Evolutionary conservation across 30 jellyfish, hydroid and myxozoan species (phyloP).

Genomic region (Hydractinia echinata): DNA sequence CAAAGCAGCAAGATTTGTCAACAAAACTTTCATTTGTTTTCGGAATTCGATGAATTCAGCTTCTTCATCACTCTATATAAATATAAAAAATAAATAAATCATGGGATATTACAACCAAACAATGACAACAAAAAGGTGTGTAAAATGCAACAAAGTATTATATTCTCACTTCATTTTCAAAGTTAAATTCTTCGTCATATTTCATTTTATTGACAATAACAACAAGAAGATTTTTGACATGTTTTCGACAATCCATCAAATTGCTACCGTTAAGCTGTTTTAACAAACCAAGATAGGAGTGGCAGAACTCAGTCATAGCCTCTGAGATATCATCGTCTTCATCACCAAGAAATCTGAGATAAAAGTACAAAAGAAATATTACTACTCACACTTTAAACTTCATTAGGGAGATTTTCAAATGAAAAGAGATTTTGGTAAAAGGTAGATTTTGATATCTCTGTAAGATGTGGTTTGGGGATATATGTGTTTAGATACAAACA

Average conservation of each 20-base stretch:
- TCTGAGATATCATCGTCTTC: slow-evolving; percentile 94
- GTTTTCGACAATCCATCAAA: neutral
- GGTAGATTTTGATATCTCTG: too few relatives aligned
- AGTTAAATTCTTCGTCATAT: slow-evolving; percentile 76
- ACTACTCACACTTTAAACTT: neutral
- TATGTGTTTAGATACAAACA: neutral
- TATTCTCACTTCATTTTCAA: slow-evolving; percentile 57
- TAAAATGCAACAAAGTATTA: neutral
- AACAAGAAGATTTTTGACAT: slow-evolving; percentile 50
- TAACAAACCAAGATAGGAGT: slow-evolving; percentile 60
- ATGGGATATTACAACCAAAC: neutral
- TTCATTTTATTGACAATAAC: slow-evolving; percentile 72
- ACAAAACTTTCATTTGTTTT: slow-evolving; percentile 81
- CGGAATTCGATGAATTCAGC: slow-evolving; percentile 83
- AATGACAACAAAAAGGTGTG: neutral
- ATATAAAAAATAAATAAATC: neutral
- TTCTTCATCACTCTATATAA: slow-evolving; percentile 80
- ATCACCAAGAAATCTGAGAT: slow-evolving; percentile 80
- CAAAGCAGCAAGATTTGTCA: slow-evolving; percentile 67
- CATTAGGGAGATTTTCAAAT: neutral
- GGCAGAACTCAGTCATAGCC: slow-evolving; percentile 87
- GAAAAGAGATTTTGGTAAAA: too few relatives aligned
- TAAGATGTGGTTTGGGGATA: too few relatives aligned
- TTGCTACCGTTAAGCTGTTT: slow-evolving; percentile 63
- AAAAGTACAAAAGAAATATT: neutral